Base-by-base conservation (phyloP, 2,113 vertebrate genomes). In the Hiodon alosoides region DNA sequence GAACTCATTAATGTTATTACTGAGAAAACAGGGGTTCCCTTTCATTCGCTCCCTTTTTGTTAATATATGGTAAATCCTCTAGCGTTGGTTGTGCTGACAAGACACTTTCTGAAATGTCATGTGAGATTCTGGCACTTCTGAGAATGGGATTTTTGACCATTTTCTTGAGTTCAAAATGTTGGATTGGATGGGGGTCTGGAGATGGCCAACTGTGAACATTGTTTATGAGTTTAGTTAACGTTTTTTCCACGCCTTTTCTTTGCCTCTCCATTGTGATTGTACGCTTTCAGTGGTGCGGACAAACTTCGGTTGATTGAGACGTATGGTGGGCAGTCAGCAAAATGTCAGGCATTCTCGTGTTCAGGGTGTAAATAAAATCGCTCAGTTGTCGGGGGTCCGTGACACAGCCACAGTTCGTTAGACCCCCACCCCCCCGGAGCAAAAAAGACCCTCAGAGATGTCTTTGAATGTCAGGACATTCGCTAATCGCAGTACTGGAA, bases 251-350 rank as follows among this genome's bases (percentile, higher is more conserved):
- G 2, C 31, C 31, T 72, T 17, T 72, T 53, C 51, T 62, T 16
- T 17, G 48, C 47, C 57, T 61, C 7, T 51, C 57, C 71, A 11
- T 16, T 47, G 46, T 74, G 52, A 58, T 57, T n/a, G 46, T 57
- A 13, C 4, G 6, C 0, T 11, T 70, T 31, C n/a, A 46, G 3
- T 46, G 8, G 8, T 73, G 8, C 16, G 9, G 50, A 16, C 16
- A 3, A 51, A 74, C 57, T 6, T 13, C 48, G 17, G n/a, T 77
- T 81, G 58, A 81, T 84, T 65, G 76, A 65, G 55, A 79, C 17
- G 67, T 17, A 13, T 77, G 67, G 9, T 47, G 50, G 11, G 50
- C 59, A 67, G 31, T 75, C 16, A 79, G 48, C 69, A 72, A 67
- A 53, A 74, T 51, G 74, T 53, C 72, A 70, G 65, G 52, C 76